A percentile compares a stretch with the other conserved stretches of the same genome.
phyloP scores from a whole-genome alignment of 1,140 invertebrate species.

The Sycophila sp. region DNA sequence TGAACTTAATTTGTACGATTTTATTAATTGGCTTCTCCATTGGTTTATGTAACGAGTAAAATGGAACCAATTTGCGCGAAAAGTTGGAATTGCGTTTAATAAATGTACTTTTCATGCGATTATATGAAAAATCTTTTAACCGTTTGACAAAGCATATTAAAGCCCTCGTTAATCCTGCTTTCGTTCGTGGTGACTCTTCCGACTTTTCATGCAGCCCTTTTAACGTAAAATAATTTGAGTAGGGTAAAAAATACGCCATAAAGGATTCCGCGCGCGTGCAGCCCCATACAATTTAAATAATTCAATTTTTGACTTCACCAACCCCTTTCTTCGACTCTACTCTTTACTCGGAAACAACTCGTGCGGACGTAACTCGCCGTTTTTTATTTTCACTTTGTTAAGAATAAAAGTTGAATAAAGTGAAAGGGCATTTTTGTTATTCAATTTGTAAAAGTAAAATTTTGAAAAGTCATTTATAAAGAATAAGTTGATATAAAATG shows the following conservation, averaged over 20 bases:
- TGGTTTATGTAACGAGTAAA: too few species aligned
- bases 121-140: neutral
- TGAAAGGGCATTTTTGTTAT: too few species aligned
- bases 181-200: neutral
- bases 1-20: too few species aligned
- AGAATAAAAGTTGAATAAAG: neutral
- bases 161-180: neutral
- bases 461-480: too few species aligned
- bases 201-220: neutral
- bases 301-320: conserved; percentile 6
- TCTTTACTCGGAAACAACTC: neutral
- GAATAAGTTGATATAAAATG: too few species aligned
- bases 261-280: neutral
- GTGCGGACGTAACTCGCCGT: neutral
- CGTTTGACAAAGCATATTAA: neutral
- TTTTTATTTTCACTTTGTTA: neutral
- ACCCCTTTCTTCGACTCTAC: neutral
- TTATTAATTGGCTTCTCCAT: too few species aligned
- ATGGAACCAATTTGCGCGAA: too few species aligned
- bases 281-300: conserved; percentile 11
- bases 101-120: too few species aligned
- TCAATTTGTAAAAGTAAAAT: too few species aligned
- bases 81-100: too few species aligned
- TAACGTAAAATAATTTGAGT: neutral
- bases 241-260: neutral